Evolutionary conservation across 1,140 invertebrate species (phyloP), one percentile per base, ranked within the genome.

Genomic region (Drosophila equinoxialis): DNA sequence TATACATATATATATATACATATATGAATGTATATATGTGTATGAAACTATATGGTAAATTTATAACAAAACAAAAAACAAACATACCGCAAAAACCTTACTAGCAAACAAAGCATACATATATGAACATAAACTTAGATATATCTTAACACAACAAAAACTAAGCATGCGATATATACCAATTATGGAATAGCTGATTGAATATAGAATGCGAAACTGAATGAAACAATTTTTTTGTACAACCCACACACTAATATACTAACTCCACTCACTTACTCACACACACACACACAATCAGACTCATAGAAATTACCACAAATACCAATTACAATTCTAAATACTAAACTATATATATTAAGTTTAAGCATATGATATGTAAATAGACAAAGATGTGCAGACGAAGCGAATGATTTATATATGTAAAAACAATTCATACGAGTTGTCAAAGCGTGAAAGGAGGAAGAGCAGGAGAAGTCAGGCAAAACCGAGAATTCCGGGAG

Each of bases 21-120:
- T 7, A 60, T 48, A 59, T 39, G 23, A 26, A 62, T 6, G 45
- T 48, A 59, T 39, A 45, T 7, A 60, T 48, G 51, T 39, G 37
- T n/a, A 20, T 37, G 20, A 11, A 65, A 41, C 17, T 55, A 65
- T 39, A 61, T 13, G 59, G 74, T 63, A 79, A 58, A 76, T 79
- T 61, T 66, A 65, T 72, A 75, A 58, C 61, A 78, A 81, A 74
- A 60, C 54, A 81, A 54, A 37, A 58, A 14, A 71, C 17, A 51
- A 59, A 60, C 45, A 84, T 84, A 85, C 82, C 82, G 82, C 82
- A 86, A 82, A 75, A 85, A 85, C 82, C 82, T 85, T 85, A 85
- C 83, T 85, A 85, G 82, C 82, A 85, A 87, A 79, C 81, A 71
- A 85, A 82, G 83, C 82, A 85, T 79, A 79, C 66, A 81, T 37